phyloP scores from a whole-genome alignment of 2,113 vertebrate genomes.

The Stegastes partitus region DNA sequence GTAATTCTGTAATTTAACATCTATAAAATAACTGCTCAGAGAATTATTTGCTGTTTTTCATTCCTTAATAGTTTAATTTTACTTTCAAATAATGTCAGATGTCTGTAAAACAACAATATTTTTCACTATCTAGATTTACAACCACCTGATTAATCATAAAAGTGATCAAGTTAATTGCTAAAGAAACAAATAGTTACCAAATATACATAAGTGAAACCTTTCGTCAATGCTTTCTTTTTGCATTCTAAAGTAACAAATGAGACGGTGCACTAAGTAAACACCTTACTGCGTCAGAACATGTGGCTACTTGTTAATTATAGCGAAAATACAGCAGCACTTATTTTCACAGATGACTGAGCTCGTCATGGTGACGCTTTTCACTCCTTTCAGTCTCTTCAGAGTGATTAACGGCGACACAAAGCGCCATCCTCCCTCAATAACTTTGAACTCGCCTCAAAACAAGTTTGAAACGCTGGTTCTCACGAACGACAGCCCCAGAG shows the following conservation, averaged over 20 bases:
- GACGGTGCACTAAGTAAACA: conserved; percentile 63
- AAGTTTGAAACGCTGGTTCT: conserved; percentile 80
- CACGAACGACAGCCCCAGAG: conserved; percentile 79
- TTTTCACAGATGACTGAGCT: conserved; percentile 87
- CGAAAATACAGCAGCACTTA: conserved; percentile 73
- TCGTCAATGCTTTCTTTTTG: background rate
- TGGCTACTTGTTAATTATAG: conserved; percentile 81
- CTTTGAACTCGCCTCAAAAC: conserved; percentile 80
- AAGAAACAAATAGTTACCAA: background rate
- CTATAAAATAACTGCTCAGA: too few relatives aligned
- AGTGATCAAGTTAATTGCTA: background rate
- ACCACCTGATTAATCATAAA: too few relatives aligned
- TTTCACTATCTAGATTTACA: too few relatives aligned
- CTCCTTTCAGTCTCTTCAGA: conserved; percentile 75
- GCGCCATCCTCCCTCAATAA: conserved; percentile 74
- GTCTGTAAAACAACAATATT: too few relatives aligned
- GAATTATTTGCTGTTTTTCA: too few relatives aligned
- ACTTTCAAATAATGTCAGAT: too few relatives aligned
- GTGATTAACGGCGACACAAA: conserved; percentile 74
- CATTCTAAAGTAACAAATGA: conserved; percentile 3
- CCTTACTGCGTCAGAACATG: conserved; percentile 76
- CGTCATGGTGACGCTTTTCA: conserved; percentile 83
- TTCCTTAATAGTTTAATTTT: too few relatives aligned
- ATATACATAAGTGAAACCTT: too few relatives aligned
- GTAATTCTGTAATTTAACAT: too few relatives aligned